A percentile compares a stretch with the other conserved stretches of the same genome.
Evolutionary conservation across 2,888 invertebrate species (phyloP).

Genomic region (Dysmachus trigonus): DNA sequence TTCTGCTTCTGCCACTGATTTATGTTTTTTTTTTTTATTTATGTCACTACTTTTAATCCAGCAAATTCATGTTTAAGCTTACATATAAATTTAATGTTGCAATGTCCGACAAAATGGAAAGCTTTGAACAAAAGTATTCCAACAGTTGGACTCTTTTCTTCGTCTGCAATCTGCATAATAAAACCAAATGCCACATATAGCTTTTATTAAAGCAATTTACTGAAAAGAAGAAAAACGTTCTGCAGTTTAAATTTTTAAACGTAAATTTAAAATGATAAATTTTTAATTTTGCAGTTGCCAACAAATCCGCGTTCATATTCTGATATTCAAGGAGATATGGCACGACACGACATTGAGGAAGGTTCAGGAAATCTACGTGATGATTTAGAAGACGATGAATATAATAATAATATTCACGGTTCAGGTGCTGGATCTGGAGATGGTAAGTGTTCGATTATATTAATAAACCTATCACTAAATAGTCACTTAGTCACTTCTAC

Average conservation of each 20-base stretch:
- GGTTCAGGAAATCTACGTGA: constrained; percentile 57
- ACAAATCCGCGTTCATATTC: constrained; percentile 57
- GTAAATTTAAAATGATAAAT: not conserved
- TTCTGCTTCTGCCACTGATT: not conserved
- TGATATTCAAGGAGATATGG: constrained; percentile 64
- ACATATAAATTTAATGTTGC: not conserved
- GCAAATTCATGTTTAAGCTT: not conserved
- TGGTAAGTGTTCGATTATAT: constrained; percentile 51
- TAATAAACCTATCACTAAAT: too few relatives aligned
- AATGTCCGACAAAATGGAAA: not conserved
- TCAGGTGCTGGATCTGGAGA: constrained; percentile 60
- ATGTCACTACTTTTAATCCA: not conserved
- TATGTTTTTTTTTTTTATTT: not conserved
- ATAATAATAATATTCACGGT: constrained; percentile 59
- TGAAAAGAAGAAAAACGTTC: not conserved
- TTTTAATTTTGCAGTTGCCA: constrained; percentile 56
- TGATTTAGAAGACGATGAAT: constrained; percentile 61
- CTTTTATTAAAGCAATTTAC: not conserved
- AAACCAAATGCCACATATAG: not conserved
- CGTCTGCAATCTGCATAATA: not conserved
- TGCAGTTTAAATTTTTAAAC: not conserved
- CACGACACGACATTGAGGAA: constrained; percentile 60
- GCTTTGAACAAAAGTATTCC: not conserved
- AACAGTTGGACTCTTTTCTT: not conserved
- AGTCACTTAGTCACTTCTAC: too few relatives aligned